Percentiles rank a stretch among this genome's conserved stretches.
phyloP scores from a whole-genome alignment of 2,113 vertebrate species.

The Marcusenius ussheri region DNA sequence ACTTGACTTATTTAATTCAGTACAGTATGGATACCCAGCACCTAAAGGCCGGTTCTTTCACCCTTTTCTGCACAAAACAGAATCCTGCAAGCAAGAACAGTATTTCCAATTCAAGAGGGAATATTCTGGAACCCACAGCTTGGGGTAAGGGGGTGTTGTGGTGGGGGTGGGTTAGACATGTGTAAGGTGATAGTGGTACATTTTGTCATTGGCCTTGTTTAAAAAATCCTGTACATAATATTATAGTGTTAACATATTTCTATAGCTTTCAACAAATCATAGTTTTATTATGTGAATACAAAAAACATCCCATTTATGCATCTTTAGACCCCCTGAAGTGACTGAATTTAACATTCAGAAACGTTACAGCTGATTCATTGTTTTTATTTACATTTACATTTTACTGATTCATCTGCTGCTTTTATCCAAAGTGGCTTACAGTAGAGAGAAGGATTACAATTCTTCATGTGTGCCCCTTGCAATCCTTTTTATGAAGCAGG shows the following conservation, averaged over 20 bases:
- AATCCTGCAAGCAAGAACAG: conserved; percentile 42
- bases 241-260: neutral
- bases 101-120: conserved; percentile 50
- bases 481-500: neutral
- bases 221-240: neutral
- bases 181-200: neutral
- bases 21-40: neutral
- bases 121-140: conserved; percentile 44
- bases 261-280: neutral
- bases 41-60: neutral
- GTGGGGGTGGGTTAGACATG: neutral
- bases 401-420: neutral
- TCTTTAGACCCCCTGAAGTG: neutral
- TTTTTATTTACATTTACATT: neutral
- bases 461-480: neutral
- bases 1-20: neutral
- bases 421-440: neutral
- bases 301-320: neutral
- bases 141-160: conserved; percentile 49
- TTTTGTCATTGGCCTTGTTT: neutral
- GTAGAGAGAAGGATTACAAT: neutral
- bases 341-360: neutral
- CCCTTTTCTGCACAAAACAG: conserved; percentile 12
- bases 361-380: neutral
- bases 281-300: neutral